Evolutionary conservation across 2,797 vertebrate genomes (phyloP).

Genomic region (Hypotaenidia okinawae): DNA sequence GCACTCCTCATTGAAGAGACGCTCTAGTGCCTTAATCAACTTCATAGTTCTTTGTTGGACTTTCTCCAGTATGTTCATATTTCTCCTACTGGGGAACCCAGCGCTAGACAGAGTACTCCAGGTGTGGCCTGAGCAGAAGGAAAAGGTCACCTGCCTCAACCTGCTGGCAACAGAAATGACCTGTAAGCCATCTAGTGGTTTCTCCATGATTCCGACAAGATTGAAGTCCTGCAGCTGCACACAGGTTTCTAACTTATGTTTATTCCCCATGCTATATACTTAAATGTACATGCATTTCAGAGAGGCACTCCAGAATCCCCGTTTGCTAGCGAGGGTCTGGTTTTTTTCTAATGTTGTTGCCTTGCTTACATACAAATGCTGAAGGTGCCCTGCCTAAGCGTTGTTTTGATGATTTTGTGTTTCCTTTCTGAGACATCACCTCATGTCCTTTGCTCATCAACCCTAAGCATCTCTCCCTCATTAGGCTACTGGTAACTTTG

Average conservation of each 20-base stretch:
- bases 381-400: neutral
- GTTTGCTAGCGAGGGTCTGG: neutral
- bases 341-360: neutral
- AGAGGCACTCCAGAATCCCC: neutral
- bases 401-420: neutral
- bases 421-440: neutral
- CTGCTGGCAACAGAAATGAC: neutral
- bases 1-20: neutral
- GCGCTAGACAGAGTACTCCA: neutral
- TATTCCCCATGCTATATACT: neutral
- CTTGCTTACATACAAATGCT: neutral
- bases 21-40: neutral
- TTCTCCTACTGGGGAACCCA: neutral
- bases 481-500: neutral
- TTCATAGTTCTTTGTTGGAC: neutral
- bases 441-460: neutral
- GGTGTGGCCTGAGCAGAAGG: neutral
- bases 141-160: fast-evolving
- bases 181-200: neutral
- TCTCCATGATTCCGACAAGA: neutral
- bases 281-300: neutral
- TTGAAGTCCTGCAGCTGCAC: neutral
- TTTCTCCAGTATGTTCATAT: neutral
- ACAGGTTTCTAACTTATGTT: neutral
- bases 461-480: neutral